Base-by-base conservation (phyloP, 2,113 vertebrate genomes). In the Brachyhypopomus gauderio region DNA sequence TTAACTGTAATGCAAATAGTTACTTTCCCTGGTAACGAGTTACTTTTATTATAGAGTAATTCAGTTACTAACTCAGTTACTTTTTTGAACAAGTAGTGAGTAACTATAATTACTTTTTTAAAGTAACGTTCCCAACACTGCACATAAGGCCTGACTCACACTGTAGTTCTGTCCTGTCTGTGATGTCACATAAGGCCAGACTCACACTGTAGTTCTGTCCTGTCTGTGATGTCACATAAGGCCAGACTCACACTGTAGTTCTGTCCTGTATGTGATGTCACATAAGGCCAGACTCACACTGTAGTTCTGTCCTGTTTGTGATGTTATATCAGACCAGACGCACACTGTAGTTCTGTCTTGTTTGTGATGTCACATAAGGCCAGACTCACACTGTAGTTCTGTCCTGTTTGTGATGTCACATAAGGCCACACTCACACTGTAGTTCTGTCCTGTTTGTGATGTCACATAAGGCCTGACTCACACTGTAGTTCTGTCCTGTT, bases 211-310 rank as follows among this genome's bases (percentile, higher is more conserved):
- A 74, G 81, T 66, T 72, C 79, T 48, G 80, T 58, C 30, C 81
- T 86, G 85, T 86, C 83, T 86, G 82, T 86, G 85, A 86, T 86
- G 81, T 86, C 85, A 86, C 81, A 76, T 78, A 83, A 86, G 82
- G 81, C 85, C 81, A 78, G 85, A 83, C 78, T 86, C 85, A 81
- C 78, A 80, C 81, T 73, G 77, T 83, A 30, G 30, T 30, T 30
- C 30, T 30, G 30, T 30, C 30, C 30, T 30, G 30, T 30, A 2
- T 30, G 30, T 30, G 30, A 30, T 30, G 30, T 30, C 30, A 30
- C 30, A 30, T 30, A 30, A 30, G 30, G 30, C 30, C 30, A 2
- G 30, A 30, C 30, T 30, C 30, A 30, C 30, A 30, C 30, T 30
- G 3, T 30, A 30, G 30, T 30, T 30, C 30, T 30, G 30, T 30